Conservation (phyloP, 2,888 invertebrate species). For the Azorinus chamasolen region DNA sequence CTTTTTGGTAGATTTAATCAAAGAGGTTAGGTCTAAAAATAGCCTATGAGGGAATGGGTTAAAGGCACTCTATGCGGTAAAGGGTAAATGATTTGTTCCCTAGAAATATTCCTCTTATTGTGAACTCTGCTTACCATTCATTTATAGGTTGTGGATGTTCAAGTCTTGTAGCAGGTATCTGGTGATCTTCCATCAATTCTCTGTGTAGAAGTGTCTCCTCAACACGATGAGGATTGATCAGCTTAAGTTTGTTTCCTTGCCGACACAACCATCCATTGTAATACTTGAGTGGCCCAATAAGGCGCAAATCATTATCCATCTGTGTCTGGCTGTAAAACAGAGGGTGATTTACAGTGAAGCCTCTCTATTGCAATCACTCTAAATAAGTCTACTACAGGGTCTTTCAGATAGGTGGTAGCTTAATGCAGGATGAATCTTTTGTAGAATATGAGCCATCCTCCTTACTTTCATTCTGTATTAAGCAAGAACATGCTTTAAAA, state of each 20-base stretch:
- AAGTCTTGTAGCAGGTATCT: constrained; percentile 65
- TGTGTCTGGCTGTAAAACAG: constrained; percentile 54
- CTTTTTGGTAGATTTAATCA: too few relatives aligned
- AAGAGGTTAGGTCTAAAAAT: too few relatives aligned
- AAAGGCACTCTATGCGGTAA: neutral
- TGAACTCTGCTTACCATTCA: constrained; percentile 61
- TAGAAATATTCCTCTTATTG: neutral
- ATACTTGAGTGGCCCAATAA: constrained; percentile 76
- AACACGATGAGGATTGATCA: constrained; percentile 79
- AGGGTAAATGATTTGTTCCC: neutral
- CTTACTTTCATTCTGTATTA: too few relatives aligned
- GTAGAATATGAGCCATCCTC: too few relatives aligned
- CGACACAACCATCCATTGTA: constrained; percentile 79
- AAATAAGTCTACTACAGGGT: too few relatives aligned
- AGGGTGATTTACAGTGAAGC: neutral
- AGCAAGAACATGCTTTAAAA: too few relatives aligned
- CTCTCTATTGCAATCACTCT: too few relatives aligned
- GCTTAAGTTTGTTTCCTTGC: constrained; percentile 70
- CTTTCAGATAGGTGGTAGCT: too few relatives aligned
- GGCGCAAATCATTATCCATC: constrained; percentile 1
- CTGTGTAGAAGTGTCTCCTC: constrained; percentile 78
- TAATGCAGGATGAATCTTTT: too few relatives aligned
- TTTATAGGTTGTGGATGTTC: constrained; percentile 69
- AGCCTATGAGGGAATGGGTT: too few relatives aligned
- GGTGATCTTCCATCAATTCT: constrained; percentile 76